Conservation (phyloP, 1,140 invertebrate genomes). For the Drosophila kurseongensis region DNA sequence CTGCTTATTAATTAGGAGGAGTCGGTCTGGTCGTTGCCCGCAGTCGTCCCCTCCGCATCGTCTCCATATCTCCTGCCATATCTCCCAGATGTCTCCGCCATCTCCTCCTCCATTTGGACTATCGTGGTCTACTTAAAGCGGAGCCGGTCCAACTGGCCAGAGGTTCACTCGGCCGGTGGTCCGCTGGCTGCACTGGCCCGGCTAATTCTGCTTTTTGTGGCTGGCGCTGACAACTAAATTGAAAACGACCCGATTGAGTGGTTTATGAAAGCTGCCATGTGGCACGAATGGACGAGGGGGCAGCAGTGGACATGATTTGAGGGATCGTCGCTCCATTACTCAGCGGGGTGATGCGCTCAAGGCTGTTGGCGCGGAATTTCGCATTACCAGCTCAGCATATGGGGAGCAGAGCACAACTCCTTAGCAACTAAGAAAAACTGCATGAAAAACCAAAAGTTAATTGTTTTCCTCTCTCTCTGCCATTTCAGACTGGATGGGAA, state of each 20-base stretch:
- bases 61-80: neutral
- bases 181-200: slow-evolving; percentile 26
- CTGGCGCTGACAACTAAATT: slow-evolving; percentile 68
- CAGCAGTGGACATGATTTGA: slow-evolving; percentile 30
- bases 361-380: slow-evolving; percentile 40
- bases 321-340: slow-evolving; percentile 25
- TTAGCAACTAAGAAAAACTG: slow-evolving; percentile 16
- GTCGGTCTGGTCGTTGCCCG: slow-evolving; percentile 33
- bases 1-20: slow-evolving; percentile 75
- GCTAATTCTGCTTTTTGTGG: slow-evolving; percentile 50
- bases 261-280: slow-evolving; percentile 50
- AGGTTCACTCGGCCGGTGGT: slow-evolving; percentile 70
- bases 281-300: slow-evolving; percentile 5
- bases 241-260: slow-evolving; percentile 63
- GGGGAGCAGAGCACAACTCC: slow-evolving; percentile 27
- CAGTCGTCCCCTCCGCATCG: slow-evolving; percentile 2
- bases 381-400: slow-evolving; percentile 30
- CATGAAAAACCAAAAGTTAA: slow-evolving; percentile 38
- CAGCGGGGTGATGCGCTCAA: slow-evolving; percentile 38
- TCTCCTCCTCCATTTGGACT: neutral
- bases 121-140: slow-evolving; percentile 49
- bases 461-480: slow-evolving; percentile 56
- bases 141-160: slow-evolving; percentile 55
- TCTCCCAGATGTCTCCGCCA: neutral
- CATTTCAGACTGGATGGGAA: slow-evolving; percentile 93